Base-by-base conservation (phyloP, 2,113 vertebrate genomes). In the Brachypodius melanocephalos region DNA sequence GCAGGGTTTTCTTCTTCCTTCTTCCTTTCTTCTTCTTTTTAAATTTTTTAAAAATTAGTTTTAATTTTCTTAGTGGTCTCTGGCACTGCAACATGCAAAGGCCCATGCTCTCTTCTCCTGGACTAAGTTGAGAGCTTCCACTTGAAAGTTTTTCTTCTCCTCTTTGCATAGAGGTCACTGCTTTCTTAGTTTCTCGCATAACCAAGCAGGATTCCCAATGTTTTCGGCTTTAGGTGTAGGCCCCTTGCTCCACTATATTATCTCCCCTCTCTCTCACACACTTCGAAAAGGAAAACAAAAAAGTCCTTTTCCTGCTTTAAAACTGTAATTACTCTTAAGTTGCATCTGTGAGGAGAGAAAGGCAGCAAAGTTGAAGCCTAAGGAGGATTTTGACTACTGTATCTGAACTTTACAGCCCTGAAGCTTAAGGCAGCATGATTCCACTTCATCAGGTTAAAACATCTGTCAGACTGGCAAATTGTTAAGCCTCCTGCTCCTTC, bases 371-470 rank as follows among this genome's bases (percentile, higher is more conserved):
- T 90, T 80, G 83, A 72, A 90, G 85, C 17, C 77, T 12, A 63
- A 69, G 28, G 62, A 86, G 71, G 79, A 74, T 95, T 91, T 82
- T 82, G 57, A 79, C 84, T 91, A 74, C 92, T 89, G 72, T 90
- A 88, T 74, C 91, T 80, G 81, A 94, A 93, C 93, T 96, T 93
- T 80, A 38, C 32, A 85, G 52, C 67, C 58, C 61, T 54, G 32
- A 78, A 93, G 95, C 88, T 96, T 61, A 81, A 93, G 80, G 89
- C 83, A 85, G 85, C 40, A 0, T 78, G 89, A 89, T 91, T 85
- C 72, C 71, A 84, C 94, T 88, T 88, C 83, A 73, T 84, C 93
- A 91, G 78, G 92, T 95, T 86, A 89, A 90, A 97, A 94, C 93
- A 97, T 91, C 90, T 74, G 94, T 92, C 94, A 95, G 81, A 52